Evolutionary conservation across 1,140 invertebrate genomes (phyloP).

Genomic region (Araneus ventricosus): DNA sequence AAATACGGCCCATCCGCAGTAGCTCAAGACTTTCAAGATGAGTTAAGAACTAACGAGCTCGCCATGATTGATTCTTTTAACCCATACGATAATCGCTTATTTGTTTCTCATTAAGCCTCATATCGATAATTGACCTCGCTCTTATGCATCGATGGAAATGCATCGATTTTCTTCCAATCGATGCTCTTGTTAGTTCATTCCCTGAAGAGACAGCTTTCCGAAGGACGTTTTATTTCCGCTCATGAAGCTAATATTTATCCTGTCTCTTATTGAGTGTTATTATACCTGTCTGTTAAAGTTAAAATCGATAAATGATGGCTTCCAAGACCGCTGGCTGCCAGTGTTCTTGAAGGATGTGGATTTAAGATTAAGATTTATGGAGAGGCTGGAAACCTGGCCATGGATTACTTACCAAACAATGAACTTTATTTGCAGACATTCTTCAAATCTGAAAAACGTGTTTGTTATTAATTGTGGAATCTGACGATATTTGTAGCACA

Average conservation of each 20-base stretch:
- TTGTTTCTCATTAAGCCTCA: conserved; percentile 61
- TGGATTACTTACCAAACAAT: neutral
- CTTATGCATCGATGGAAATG: conserved; percentile 24
- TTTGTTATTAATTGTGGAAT: too few species aligned
- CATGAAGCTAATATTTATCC: conserved; percentile 52
- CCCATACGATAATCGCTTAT: conserved; percentile 56
- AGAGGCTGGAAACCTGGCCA: too few species aligned
- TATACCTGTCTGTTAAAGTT: conserved; percentile 11
- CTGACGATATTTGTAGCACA: too few species aligned
- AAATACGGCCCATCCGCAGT: neutral
- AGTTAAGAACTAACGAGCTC: neutral
- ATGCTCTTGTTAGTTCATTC: conserved; percentile 51
- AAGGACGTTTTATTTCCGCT: conserved; percentile 43
- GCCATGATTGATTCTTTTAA: neutral
- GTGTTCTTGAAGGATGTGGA: neutral
- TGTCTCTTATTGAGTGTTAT: conserved; percentile 44
- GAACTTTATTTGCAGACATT: neutral
- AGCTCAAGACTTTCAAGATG: neutral
- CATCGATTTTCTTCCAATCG: conserved; percentile 56
- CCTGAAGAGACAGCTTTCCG: conserved; percentile 16
- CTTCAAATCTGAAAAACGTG: too few species aligned
- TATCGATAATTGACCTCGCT: conserved; percentile 61
- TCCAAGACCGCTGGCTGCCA: neutral
- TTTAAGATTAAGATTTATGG: neutral
- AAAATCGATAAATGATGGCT: conserved; percentile 5